phyloP scores from a whole-genome alignment of 2,888 invertebrate genomes.

The Conistra vaccinii region DNA sequence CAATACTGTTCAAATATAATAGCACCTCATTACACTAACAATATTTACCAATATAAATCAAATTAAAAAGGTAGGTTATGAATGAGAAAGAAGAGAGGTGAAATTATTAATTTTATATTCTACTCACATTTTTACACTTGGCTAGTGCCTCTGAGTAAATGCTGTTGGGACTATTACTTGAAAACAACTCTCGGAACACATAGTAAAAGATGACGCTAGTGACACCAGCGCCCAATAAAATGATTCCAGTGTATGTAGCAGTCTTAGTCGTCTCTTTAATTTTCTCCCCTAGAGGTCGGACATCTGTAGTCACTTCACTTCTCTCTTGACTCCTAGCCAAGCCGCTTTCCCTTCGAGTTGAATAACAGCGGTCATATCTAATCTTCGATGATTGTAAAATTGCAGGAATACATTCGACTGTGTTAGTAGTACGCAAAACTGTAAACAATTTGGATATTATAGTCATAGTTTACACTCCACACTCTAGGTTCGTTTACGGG shows the following conservation, averaged over 20 bases:
- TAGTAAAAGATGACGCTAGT: slow-evolving; percentile 96
- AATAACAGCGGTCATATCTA: slow-evolving; percentile 74
- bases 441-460: slow-evolving; percentile 84
- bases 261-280: slow-evolving; percentile 98
- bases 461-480: slow-evolving; percentile 76
- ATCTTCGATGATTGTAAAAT: slow-evolving; percentile 73
- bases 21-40: neutral
- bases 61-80: neutral
- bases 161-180: slow-evolving; percentile 96
- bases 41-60: neutral
- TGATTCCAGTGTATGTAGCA: slow-evolving; percentile 95
- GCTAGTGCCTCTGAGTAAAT: slow-evolving; percentile 95
- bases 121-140: slow-evolving; percentile 92
- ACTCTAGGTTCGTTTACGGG: neutral
- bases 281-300: slow-evolving; percentile 93
- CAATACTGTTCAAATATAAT: neutral
- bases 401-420: slow-evolving; percentile 72
- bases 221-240: slow-evolving; percentile 95
- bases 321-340: slow-evolving; percentile 82
- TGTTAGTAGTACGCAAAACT: slow-evolving; percentile 74
- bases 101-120: neutral
- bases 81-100: neutral
- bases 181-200: slow-evolving; percentile 96
- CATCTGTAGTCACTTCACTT: slow-evolving; percentile 89
- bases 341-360: slow-evolving; percentile 78